Conservation (phyloP, 2,113 vertebrate species). For the Podilymbus podiceps region DNA sequence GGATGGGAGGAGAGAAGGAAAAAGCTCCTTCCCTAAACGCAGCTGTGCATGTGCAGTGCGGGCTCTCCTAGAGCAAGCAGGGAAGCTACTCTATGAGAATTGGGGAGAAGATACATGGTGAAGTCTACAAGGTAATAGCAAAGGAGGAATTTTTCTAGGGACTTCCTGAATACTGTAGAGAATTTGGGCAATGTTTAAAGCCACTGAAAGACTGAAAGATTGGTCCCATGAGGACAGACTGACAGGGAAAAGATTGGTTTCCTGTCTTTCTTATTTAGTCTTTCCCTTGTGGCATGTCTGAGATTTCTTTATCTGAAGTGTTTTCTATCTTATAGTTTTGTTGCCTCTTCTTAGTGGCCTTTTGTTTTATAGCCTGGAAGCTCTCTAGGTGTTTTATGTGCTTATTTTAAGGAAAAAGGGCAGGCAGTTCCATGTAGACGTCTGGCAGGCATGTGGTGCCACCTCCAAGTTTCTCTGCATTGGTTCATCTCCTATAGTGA, state of each 20-base stretch:
- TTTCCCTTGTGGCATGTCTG: background rate
- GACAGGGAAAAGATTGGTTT: conserved; percentile 2
- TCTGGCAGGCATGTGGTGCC: background rate
- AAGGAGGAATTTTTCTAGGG: background rate
- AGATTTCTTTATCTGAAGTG: conserved; percentile 29
- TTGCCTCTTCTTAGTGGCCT: background rate
- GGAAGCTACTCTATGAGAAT: background rate
- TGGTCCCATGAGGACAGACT: background rate
- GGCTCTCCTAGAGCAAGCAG: background rate
- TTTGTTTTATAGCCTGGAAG: background rate
- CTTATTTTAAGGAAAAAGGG: conserved; percentile 1
- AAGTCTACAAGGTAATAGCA: background rate
- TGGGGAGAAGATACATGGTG: background rate
- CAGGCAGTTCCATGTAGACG: background rate
- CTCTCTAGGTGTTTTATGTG: background rate
- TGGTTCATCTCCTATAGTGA: background rate
- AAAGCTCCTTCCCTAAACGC: fast-evolving
- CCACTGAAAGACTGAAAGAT: background rate
- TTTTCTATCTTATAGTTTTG: background rate
- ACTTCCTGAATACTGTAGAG: background rate
- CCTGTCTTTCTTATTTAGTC: background rate
- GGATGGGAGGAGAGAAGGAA: background rate
- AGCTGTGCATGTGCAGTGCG: fast-evolving
- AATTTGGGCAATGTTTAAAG: background rate
- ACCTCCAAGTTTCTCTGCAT: background rate